phyloP scores from a whole-genome alignment of 2,113 vertebrate species.

The Odobenus rosmarus region DNA sequence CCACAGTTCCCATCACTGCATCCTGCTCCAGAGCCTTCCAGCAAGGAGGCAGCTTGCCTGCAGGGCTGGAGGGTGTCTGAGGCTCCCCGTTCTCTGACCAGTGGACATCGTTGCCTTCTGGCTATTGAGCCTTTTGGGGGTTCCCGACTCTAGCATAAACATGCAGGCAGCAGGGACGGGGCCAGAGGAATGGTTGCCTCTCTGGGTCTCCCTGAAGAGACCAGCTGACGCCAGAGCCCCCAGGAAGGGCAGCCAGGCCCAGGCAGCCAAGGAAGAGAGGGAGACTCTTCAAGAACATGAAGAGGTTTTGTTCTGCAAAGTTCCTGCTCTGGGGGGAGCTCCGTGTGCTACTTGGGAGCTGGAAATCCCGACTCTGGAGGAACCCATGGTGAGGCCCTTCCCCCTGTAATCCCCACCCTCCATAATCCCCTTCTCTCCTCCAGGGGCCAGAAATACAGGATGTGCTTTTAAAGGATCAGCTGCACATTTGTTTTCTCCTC shows the following conservation, averaged over 20 bases:
- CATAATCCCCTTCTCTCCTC: slow-evolving; percentile 38
- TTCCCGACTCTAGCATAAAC: not conserved
- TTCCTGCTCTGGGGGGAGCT: not conserved
- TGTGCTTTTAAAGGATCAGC: slow-evolving; percentile 75
- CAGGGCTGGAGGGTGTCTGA: not conserved
- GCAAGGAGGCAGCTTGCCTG: not conserved
- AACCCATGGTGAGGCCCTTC: not conserved
- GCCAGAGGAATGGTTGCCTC: not conserved
- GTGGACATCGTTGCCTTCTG: not conserved
- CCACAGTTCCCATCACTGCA: not conserved
- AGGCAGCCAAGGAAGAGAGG: not conserved
- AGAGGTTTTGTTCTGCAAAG: slow-evolving; percentile 3
- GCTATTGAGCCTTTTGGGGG: not conserved
- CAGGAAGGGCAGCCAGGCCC: not conserved
- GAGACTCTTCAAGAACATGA: not conserved
- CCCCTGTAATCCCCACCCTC: not conserved
- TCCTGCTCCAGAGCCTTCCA: not conserved
- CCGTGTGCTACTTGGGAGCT: not conserved
- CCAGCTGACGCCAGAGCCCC: not conserved
- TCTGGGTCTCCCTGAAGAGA: not conserved
- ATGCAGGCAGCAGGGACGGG: not conserved
- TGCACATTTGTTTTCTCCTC: slow-evolving; percentile 55
- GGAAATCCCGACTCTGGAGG: slow-evolving; percentile 12
- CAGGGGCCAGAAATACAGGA: slow-evolving; percentile 60
- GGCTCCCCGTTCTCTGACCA: not conserved